Base-by-base conservation (phyloP, 2,888 invertebrate species). In the Pseudococcus longispinus region DNA sequence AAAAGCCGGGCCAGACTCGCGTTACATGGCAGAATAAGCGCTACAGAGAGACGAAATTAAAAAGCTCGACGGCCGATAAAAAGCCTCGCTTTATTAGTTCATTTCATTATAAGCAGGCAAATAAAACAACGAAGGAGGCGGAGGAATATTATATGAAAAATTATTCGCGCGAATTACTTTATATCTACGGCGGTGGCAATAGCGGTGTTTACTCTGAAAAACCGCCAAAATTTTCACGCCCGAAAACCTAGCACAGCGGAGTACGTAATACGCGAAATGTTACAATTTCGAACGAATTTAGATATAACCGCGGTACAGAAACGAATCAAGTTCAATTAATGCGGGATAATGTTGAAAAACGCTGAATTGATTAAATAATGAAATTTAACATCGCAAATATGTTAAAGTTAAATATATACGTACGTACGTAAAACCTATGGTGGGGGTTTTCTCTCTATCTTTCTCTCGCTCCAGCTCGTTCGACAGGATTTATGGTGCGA, bases 11-110 rank as follows among this genome's bases (percentile, higher is more conserved):
- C 65, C 51, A 51, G 51, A 51, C 51, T 51, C 44, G 44, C 44
- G 2, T 13, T 4, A 51, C 15, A 0, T 8, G 15, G 51, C 5
- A 51, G 51, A 13, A 9, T 65, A 15, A 65, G 13, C 3, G 65
- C 13, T n/a, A n/a, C 11, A 9, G 13, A 26, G 26, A 26, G 65
- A 26, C 26, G 65, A 65, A 65, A 65, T 65, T 65, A 65, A 65
- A 65, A 65, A 65, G 65, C 65, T 65, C 65, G 51, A 51, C 51
- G 51, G 65, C 65, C 65, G 65, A 65, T 65, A 65, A 65, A 65
- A 65, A 65, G 26, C 65, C 4, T 13, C 3, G 65, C 65, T 65
- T 65, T 65, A 65, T 65, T 65, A 65, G 65, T 65, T 23, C 65
- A 65, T 65, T 51, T 51, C 51, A 51, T 65, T 65, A 65, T 65